Evolutionary conservation across 2,888 invertebrate species (phyloP), one percentile per base, ranked within the genome.

Genomic region (Synanthedon myopaeformis): DNA sequence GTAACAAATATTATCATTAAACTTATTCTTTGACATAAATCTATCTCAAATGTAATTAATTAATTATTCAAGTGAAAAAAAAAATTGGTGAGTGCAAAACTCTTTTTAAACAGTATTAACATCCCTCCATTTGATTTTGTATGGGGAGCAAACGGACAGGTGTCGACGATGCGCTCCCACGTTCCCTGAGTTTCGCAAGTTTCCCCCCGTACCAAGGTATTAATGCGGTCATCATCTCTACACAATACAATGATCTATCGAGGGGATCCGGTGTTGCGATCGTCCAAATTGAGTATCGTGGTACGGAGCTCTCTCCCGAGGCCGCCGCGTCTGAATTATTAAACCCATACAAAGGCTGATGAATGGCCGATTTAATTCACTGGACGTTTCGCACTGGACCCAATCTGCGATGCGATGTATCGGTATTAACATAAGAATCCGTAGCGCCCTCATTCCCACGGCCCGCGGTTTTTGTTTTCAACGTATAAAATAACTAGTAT

Each of bases 361-460:
- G 79, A 69, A 74, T 70, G 68, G 63, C 55, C 61, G 65, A 67
- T 65, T 73, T 68, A 69, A 69, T 71, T 66, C 64, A 57, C 51
- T 62, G 64, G 63, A 67, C 63, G 63, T 66, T 67, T 68, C 60
- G 70, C 69, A 66, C 60, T 72, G 69, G 67, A 75, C 53, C 69
- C 76, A 69, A 82, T 79, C 80, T 61, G 80, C 35, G 35, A 35
- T 35, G 80, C 79, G 74, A 79, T 70, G 72, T 76, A 78, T 74
- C 64, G 69, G 58, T 57, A 84, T 85, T 84, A 72, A 63, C 85
- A 85, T 85, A 80, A 79, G 76, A 83, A 80, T 80, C 59, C 61
- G 57, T 58, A 56, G 63, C 61, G 64, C 69, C 77, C 66, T 66
- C 66, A 57, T 83, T 84, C 82, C 72, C 84, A 83, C 82, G 82